These are phyloP conservation scores for Pseudococcus jackbeardsleyi DNA, from an alignment of 2,888 invertebrate species.

Conservation along the genomic window DNA sequence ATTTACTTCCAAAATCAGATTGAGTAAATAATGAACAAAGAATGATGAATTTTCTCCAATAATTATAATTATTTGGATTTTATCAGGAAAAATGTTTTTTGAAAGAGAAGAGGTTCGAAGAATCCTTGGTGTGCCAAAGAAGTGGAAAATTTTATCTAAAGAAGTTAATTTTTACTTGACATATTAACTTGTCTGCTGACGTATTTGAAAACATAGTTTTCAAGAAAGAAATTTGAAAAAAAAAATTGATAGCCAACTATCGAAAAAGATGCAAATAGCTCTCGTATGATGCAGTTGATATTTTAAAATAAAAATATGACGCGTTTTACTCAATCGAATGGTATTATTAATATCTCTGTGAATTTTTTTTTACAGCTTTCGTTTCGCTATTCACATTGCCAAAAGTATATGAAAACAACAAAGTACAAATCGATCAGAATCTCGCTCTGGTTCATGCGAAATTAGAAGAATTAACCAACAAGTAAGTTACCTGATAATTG, in stretches of 20 bases:
- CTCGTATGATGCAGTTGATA: not conserved
- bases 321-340: not conserved
- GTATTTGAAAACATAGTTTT: too few species aligned
- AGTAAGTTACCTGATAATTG: conserved; percentile 76
- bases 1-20: too few species aligned
- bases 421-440: conserved; percentile 92
- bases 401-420: conserved; percentile 95
- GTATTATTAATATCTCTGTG: not conserved
- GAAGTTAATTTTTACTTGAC: too few species aligned
- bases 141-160: too few species aligned
- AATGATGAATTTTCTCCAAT: too few species aligned
- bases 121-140: too few species aligned
- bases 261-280: not conserved
- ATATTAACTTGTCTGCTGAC: too few species aligned
- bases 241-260: not conserved
- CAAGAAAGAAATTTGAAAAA: not conserved
- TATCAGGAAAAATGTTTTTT: too few species aligned
- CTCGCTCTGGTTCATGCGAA: conserved; percentile 88
- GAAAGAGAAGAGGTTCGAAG: too few species aligned
- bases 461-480: conserved; percentile 88
- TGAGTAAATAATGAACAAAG: too few species aligned
- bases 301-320: not conserved
- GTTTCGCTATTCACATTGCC: conserved; percentile 95
- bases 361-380: conserved; percentile 78
- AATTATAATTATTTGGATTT: too few species aligned